These are phyloP conservation scores for Pandemis heparana DNA, from an alignment of 2,888 invertebrate species.

Conservation along the genomic window DNA sequence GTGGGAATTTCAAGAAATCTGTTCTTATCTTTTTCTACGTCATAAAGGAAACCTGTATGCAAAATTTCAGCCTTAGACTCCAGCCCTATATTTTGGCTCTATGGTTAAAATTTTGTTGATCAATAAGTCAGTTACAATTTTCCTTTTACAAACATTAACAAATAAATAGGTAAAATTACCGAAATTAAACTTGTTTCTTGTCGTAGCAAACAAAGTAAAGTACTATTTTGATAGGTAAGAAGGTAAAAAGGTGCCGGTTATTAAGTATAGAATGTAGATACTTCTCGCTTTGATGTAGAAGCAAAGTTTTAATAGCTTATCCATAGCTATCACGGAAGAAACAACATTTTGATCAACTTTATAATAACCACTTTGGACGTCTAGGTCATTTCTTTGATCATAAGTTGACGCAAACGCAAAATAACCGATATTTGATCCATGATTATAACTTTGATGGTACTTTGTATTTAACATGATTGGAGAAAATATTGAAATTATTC, in stretches of 20 bases:
- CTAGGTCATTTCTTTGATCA: slow-evolving; percentile 18
- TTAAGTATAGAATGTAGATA: neutral
- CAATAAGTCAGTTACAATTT: too few relatives aligned
- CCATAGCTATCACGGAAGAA: slow-evolving; percentile 13
- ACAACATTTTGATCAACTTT: slow-evolving; percentile 20
- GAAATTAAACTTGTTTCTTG: too few relatives aligned
- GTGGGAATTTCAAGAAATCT: too few relatives aligned
- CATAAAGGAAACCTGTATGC: too few relatives aligned
- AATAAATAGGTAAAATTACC: too few relatives aligned
- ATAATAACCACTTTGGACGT: slow-evolving; percentile 15
- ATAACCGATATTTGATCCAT: slow-evolving; percentile 14
- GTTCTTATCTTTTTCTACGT: too few relatives aligned
- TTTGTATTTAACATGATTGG: neutral
- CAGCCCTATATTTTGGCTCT: too few relatives aligned
- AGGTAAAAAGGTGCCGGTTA: neutral
- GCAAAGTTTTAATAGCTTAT: slow-evolving; percentile 27
- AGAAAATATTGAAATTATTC: too few relatives aligned
- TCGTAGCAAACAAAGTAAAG: too few relatives aligned
- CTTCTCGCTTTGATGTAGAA: slow-evolving; percentile 12
- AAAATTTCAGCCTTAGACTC: too few relatives aligned
- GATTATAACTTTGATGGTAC: neutral
- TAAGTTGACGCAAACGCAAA: neutral
- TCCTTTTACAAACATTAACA: too few relatives aligned
- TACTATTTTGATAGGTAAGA: neutral
- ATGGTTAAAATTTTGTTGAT: too few relatives aligned